phyloP scores from a whole-genome alignment of 2,888 invertebrate species.

The Thymelicus lineola region DNA sequence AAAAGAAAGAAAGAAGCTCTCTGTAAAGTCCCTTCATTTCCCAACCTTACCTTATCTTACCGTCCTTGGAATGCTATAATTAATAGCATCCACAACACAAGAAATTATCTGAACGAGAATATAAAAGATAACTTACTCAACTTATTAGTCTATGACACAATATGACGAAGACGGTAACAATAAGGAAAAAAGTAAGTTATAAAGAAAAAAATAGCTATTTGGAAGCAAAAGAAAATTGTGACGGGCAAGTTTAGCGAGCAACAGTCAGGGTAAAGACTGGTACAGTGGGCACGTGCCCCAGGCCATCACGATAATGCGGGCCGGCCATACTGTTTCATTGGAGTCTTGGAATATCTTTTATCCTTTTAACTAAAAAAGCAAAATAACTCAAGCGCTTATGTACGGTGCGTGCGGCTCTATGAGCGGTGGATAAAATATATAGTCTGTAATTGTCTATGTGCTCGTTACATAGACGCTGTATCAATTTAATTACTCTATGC shows the following conservation, averaged over 20 bases:
- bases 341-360: conserved; percentile 33
- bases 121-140: too few relatives aligned
- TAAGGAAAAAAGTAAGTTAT: neutral
- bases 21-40: too few relatives aligned
- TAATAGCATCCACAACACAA: too few relatives aligned
- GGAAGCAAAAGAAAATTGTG: conserved; percentile 5
- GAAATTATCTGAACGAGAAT: too few relatives aligned
- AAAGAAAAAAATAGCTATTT: conserved; percentile 5
- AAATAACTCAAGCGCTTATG: conserved; percentile 17
- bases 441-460: too few relatives aligned
- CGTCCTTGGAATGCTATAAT: too few relatives aligned
- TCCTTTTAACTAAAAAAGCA: conserved; percentile 35
- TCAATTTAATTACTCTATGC: neutral
- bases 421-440: neutral
- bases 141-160: neutral
- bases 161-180: neutral
- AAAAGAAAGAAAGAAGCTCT: too few relatives aligned
- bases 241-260: neutral
- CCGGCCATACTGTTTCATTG: conserved; percentile 32
- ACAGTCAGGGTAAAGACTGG: conserved; percentile 21
- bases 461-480: neutral
- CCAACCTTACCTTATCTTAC: too few relatives aligned
- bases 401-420: conserved; percentile 3
- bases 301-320: conserved; percentile 75
- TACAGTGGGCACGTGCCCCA: conserved; percentile 57